These are phyloP conservation scores for Hypsopygia costalis DNA, from an alignment of 2,888 invertebrate genomes.

Conservation along the genomic window DNA sequence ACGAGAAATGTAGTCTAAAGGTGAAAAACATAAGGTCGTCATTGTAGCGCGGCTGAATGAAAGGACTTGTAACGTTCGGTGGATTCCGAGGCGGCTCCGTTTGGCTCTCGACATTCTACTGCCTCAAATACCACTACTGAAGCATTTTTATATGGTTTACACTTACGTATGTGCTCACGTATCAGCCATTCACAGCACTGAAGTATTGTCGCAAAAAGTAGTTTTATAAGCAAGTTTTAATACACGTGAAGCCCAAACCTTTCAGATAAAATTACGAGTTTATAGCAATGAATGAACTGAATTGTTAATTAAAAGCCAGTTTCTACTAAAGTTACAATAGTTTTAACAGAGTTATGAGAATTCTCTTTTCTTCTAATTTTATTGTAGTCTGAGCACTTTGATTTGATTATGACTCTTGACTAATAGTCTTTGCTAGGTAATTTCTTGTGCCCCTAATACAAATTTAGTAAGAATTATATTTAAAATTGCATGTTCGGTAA, in stretches of 20 bases:
- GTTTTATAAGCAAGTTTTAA: slow-evolving; percentile 20
- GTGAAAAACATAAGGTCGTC: slow-evolving; percentile 39
- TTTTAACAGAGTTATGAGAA: no score
- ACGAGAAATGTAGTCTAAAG: slow-evolving; percentile 32
- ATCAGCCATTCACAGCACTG: slow-evolving; percentile 48
- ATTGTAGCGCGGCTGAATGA: slow-evolving; percentile 31
- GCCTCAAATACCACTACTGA: slow-evolving; percentile 47
- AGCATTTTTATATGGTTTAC: slow-evolving; percentile 42
- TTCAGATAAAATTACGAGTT: slow-evolving; percentile 8
- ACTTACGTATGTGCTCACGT: no score
- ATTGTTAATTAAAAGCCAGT: slow-evolving; percentile 9
- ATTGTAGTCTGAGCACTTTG: no score
- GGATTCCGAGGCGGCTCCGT: slow-evolving; percentile 42
- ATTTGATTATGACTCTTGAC: no score
- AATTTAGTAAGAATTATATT: no score
- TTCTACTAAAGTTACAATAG: slow-evolving; percentile 1
- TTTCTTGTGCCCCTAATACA: no score
- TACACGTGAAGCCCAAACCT: slow-evolving; percentile 15
- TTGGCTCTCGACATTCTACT: slow-evolving; percentile 35
- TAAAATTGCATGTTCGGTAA: no score
- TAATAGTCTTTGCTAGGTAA: no score
- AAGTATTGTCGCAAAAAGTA: slow-evolving; percentile 38
- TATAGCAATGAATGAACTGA: slow-evolving; percentile 21
- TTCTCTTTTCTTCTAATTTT: no score
- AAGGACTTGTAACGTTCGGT: slow-evolving; percentile 45